These are phyloP conservation scores for Ascaphus truei DNA, from an alignment of 2,113 vertebrate species.

Conservation along the genomic window DNA sequence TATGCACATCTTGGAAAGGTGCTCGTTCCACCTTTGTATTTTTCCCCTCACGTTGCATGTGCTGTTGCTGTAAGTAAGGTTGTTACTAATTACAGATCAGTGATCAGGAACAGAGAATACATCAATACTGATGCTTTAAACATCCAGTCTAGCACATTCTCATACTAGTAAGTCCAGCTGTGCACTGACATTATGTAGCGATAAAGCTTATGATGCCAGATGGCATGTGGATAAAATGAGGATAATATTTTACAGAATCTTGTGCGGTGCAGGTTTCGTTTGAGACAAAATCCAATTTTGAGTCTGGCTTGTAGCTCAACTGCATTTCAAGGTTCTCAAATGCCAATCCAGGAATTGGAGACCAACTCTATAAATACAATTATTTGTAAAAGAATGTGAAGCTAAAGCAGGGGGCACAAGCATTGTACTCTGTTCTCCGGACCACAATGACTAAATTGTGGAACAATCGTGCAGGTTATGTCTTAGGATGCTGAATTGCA, in stretches of 20 bases:
- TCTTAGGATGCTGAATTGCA: too few relatives aligned
- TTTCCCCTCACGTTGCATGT: background rate
- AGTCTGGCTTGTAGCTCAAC: background rate
- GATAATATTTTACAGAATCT: background rate
- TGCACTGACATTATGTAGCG: background rate
- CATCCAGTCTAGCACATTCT: background rate
- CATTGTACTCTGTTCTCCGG: too few relatives aligned
- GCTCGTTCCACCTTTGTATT: background rate
- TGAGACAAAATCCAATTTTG: background rate
- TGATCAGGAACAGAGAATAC: conserved; percentile 3
- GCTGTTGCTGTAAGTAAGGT: background rate
- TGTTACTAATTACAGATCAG: conserved; percentile 26
- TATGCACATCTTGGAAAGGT: background rate
- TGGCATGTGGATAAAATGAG: conserved; percentile 8
- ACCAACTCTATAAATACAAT: background rate
- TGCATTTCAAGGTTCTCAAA: background rate
- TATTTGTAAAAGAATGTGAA: too few relatives aligned
- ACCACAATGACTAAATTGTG: too few relatives aligned
- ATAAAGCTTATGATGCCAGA: conserved; percentile 23
- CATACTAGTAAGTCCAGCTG: conserved; percentile 20
- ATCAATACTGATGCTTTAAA: background rate
- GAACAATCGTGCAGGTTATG: too few relatives aligned
- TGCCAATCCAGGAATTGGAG: background rate
- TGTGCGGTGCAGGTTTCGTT: background rate
- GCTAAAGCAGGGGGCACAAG: background rate